Evolutionary conservation across 64 coral and sea anemone species (phyloP).

Genomic region (Montipora efflorescens): DNA sequence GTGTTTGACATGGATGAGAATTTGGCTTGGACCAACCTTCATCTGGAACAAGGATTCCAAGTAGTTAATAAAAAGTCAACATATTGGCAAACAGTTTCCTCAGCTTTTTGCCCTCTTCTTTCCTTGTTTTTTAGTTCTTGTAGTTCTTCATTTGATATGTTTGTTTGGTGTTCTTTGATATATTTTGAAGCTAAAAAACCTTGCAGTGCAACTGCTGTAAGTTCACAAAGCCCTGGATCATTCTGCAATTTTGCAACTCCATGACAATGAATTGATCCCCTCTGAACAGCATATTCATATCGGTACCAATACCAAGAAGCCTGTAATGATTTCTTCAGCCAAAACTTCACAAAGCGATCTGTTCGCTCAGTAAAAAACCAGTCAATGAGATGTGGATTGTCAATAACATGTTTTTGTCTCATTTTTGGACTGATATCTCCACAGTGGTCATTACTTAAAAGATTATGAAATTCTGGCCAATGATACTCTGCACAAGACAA

Average conservation of each 20-base stretch:
- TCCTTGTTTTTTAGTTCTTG: too few relatives aligned
- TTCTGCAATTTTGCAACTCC: constrained; percentile 46
- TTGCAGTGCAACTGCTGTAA: constrained; percentile 40
- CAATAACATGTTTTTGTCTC: constrained; percentile 17
- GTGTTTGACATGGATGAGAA: too few relatives aligned
- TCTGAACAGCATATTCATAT: constrained; percentile 57
- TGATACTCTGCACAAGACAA: constrained; percentile 53
- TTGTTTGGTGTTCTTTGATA: too few relatives aligned
- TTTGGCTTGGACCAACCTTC: too few relatives aligned
- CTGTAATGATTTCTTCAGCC: constrained; percentile 8
- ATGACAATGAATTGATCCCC: constrained; percentile 54
- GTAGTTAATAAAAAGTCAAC: too few relatives aligned
- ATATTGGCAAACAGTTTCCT: too few relatives aligned
- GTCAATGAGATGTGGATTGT: constrained; percentile 16
- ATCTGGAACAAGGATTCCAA: too few relatives aligned
- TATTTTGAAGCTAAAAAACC: too few relatives aligned
- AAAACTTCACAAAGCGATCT: constrained; percentile 4
- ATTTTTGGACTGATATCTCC: not conserved
- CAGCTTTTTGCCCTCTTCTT: too few relatives aligned
- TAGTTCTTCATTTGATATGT: too few relatives aligned
- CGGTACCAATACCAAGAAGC: not conserved
- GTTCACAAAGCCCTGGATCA: constrained; percentile 60
- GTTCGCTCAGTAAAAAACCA: constrained; percentile 20
- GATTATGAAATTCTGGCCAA: constrained; percentile 56
- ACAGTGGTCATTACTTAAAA: constrained; percentile 7